Evolutionary conservation across 2,797 vertebrate genomes (phyloP).

Genomic region (Mormyrops boulengeri): DNA sequence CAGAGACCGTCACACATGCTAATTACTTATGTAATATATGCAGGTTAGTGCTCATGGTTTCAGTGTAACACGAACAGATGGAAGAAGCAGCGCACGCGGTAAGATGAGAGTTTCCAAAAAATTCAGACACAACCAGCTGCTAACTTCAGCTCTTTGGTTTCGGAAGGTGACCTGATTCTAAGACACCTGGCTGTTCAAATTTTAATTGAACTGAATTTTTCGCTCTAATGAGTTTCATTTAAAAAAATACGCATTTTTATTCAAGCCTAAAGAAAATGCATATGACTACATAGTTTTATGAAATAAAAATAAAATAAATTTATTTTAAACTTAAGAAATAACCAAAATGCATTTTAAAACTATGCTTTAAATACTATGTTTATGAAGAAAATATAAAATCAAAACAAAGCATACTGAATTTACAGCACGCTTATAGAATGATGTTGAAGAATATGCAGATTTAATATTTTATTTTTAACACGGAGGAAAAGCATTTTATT

Average conservation of each 20-base stretch:
- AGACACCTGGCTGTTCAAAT: slow-evolving; percentile 3
- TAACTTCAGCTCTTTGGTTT: neutral
- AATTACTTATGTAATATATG: neutral
- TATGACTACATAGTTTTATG: neutral
- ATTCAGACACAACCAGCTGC: neutral
- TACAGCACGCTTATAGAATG: neutral
- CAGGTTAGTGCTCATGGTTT: neutral
- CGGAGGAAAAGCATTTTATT: neutral
- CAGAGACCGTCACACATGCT: neutral
- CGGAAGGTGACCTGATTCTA: neutral
- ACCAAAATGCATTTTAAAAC: neutral
- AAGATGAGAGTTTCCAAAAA: neutral
- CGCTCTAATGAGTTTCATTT: neutral
- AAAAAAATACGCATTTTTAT: neutral
- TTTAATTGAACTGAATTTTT: slow-evolving; percentile 2
- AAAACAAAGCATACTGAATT: neutral
- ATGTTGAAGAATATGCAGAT: neutral
- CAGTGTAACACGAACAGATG: neutral
- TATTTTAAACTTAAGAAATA: neutral
- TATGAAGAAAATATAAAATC: neutral
- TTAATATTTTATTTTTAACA: neutral
- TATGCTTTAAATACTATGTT: neutral
- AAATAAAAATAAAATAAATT: neutral
- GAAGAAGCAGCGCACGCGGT: neutral
- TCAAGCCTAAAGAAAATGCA: neutral